These are phyloP conservation scores for Artibeus jamaicensis DNA, from an alignment of 2,797 vertebrate genomes.

Conservation along the genomic window DNA sequence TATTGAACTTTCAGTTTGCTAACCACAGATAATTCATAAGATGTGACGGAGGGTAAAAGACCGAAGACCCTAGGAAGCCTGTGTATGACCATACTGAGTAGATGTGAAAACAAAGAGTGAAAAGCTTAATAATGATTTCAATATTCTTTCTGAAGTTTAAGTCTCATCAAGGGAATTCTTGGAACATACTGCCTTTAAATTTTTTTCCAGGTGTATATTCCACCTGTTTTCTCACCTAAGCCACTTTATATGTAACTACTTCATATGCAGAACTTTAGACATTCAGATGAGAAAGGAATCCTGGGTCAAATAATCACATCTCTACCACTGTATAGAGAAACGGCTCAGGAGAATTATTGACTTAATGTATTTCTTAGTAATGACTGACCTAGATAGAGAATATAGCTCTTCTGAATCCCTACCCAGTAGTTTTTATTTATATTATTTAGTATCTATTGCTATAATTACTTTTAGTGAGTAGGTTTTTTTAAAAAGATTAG, in stretches of 20 bases:
- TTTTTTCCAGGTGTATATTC: background rate
- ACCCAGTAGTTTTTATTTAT: background rate
- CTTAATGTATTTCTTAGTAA: background rate
- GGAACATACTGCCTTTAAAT: background rate
- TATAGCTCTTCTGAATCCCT: background rate
- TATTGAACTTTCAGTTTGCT: slow-evolving; percentile 37
- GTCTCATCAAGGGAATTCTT: too few species aligned
- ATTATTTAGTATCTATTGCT: background rate
- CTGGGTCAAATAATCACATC: background rate
- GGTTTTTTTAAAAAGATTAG: background rate
- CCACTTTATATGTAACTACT: background rate
- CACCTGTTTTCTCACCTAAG: background rate
- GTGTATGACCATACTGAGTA: background rate
- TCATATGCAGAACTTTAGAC: background rate
- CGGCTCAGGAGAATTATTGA: background rate
- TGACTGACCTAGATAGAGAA: background rate
- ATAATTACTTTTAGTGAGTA: background rate
- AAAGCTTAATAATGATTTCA: too few species aligned
- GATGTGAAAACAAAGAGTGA: background rate
- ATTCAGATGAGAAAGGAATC: background rate
- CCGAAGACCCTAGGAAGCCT: background rate
- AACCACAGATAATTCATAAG: background rate
- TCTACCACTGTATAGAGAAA: background rate
- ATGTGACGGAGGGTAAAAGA: background rate
- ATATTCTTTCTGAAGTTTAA: too few species aligned